A percentile compares a stretch with the other conserved stretches of the same genome.
Evolutionary conservation across 2,888 invertebrate species (phyloP).

Genomic region (Oxycera nigricornis): DNA sequence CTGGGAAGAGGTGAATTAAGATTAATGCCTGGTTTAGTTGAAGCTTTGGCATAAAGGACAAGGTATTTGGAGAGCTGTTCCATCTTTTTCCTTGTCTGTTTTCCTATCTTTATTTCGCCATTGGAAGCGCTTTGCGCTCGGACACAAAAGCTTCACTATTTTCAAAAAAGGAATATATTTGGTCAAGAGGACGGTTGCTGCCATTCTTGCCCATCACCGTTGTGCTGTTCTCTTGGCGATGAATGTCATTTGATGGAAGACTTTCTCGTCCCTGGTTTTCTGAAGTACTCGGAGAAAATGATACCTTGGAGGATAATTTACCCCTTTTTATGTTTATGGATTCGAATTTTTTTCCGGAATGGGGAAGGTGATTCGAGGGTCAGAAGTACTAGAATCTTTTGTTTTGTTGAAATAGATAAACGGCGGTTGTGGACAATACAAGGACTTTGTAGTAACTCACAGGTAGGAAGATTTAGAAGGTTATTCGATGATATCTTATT

Average conservation of each 20-base stretch:
- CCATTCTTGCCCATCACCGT: not conserved
- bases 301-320: slow-evolving; percentile 47
- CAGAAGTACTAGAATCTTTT: not conserved
- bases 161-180: slow-evolving; percentile 17
- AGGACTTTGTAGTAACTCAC: not conserved
- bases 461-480: slow-evolving; percentile 27
- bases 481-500: slow-evolving; percentile 33
- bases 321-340: slow-evolving; percentile 45
- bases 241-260: slow-evolving; percentile 46
- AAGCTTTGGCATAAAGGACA: slow-evolving; percentile 43
- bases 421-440: slow-evolving; percentile 13
- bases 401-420: slow-evolving; percentile 24
- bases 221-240: not conserved
- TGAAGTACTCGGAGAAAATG: slow-evolving; percentile 43
- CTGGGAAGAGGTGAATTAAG: slow-evolving; percentile 46
- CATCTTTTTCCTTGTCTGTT: not conserved
- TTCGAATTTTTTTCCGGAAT: slow-evolving; percentile 42
- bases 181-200: slow-evolving; percentile 13
- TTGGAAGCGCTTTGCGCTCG: not conserved
- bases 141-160: slow-evolving; percentile 10
- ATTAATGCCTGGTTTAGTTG: slow-evolving; percentile 47
- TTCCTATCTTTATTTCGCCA: not conserved
- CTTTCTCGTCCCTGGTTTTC: slow-evolving; percentile 41
- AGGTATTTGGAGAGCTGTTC: slow-evolving; percentile 41
- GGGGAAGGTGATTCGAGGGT: not conserved